Evolutionary conservation across 2,797 vertebrate genomes (phyloP), one percentile per base, ranked within the genome.

Genomic region (Ataeniobius toweri): DNA sequence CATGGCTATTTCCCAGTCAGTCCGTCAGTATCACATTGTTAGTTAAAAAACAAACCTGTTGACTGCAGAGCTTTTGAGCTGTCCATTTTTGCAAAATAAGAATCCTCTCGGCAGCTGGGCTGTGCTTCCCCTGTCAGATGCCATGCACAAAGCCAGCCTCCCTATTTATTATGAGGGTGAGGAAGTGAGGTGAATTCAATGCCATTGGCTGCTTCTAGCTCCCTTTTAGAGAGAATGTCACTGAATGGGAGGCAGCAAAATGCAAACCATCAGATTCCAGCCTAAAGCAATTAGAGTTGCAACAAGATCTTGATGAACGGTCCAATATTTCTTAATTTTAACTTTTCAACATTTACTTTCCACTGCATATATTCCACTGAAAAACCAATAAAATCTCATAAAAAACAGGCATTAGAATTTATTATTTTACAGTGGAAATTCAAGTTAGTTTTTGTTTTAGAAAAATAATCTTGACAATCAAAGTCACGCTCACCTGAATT

Each of bases 61-160:
- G 82, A 74, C 56, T 18, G 61, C 63, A 39, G 63, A 76, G 74
- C 84, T 56, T 77, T 20, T 53, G 67, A 81, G 76, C 12, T 0
- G 78, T 71, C 75, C 87, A 85, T 83, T 53, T 80, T 78, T 46
- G 65, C 9, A 36, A 83, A 53, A 76, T 75, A 86, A 79, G 87
- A 83, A 82, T 83, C 79, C 79, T 86, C 67, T 79, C 76, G 75
- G 88, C 82, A 72, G 81, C 91, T 75, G 76, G 41, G 86, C 77
- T 82, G 74, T 4, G 65, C 84, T 68, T 82, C 75, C 80, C 67
- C 75, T 81, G 81, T 73, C 83, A 86, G 89, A 74, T 79, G 85
- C 76, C 79, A 73, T 56, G 68, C 84, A 84, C 81, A 91, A 80
- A 93, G 86, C 89, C 94, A 86, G 86, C 89, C 91, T 93, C 86